Evolutionary conservation across 2,113 vertebrate genomes (phyloP).

Genomic region (Malurus melanocephalus): DNA sequence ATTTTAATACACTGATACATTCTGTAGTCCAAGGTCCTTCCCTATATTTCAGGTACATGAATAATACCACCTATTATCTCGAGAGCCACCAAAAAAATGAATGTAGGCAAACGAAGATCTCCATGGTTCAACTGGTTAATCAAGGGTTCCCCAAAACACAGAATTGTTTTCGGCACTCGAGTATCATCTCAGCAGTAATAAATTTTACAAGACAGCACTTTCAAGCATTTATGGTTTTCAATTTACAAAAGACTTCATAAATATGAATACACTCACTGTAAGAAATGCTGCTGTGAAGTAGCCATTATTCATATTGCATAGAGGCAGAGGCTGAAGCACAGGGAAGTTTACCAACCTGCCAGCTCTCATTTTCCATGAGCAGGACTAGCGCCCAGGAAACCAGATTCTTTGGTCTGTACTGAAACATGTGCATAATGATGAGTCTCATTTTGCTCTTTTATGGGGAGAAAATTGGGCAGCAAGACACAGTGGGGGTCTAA

Average conservation of each 20-base stretch:
- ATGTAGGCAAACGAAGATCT: neutral
- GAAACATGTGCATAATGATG: neutral
- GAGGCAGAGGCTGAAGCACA: neutral
- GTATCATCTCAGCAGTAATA: neutral
- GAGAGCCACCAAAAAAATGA: slow-evolving; percentile 1
- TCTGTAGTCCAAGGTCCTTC: neutral
- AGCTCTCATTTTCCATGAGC: neutral
- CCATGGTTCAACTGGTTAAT: neutral
- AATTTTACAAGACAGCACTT: neutral
- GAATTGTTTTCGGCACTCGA: neutral
- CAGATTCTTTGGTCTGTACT: neutral
- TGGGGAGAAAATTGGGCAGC: neutral
- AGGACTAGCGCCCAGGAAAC: neutral
- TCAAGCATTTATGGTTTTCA: neutral
- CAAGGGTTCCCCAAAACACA: neutral
- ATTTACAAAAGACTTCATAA: slow-evolving; percentile 15
- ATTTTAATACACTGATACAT: neutral
- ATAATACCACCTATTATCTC: neutral
- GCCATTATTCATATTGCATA: neutral
- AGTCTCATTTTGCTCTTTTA: neutral
- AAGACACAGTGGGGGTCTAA: neutral
- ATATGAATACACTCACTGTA: neutral
- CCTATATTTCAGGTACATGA: neutral
- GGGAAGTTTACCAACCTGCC: neutral
- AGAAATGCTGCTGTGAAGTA: neutral